Evolutionary conservation across 2,113 vertebrate genomes (phyloP).

Genomic region (Pomatorhinus ruficollis): DNA sequence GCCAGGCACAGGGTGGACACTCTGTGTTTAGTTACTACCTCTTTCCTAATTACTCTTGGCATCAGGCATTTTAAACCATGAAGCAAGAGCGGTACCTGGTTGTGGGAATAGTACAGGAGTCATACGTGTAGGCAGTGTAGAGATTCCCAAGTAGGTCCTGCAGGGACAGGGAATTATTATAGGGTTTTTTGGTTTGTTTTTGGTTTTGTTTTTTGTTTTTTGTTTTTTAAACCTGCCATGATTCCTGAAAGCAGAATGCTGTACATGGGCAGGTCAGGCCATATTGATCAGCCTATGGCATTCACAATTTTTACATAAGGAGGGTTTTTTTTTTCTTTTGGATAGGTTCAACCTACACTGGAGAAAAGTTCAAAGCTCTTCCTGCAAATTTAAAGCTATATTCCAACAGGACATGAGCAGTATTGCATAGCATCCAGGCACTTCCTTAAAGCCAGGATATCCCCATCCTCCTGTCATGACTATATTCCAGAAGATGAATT

Average conservation of each 20-base stretch:
- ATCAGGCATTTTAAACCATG: not conserved
- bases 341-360: not conserved
- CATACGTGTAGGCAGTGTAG: not conserved
- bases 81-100: not conserved
- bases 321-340: not conserved
- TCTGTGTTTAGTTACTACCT: not conserved
- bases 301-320: not conserved
- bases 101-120: not conserved
- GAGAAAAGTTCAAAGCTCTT: not conserved
- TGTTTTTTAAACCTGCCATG: not conserved
- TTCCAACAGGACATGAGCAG: not conserved
- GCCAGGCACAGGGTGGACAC: not conserved
- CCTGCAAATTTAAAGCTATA: not conserved
- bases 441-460: not conserved
- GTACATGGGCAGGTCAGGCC: not conserved
- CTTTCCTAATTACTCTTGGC: not conserved
- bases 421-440: constrained; percentile 17
- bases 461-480: not conserved
- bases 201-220: not conserved
- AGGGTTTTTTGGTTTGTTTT: not conserved
- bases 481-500: not conserved
- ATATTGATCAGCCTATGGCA: not conserved
- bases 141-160: not conserved
- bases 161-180: not conserved
- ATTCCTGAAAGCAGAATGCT: constrained; percentile 25